Evolutionary conservation across 1,140 invertebrate genomes (phyloP).

Genomic region (Proales similis): DNA sequence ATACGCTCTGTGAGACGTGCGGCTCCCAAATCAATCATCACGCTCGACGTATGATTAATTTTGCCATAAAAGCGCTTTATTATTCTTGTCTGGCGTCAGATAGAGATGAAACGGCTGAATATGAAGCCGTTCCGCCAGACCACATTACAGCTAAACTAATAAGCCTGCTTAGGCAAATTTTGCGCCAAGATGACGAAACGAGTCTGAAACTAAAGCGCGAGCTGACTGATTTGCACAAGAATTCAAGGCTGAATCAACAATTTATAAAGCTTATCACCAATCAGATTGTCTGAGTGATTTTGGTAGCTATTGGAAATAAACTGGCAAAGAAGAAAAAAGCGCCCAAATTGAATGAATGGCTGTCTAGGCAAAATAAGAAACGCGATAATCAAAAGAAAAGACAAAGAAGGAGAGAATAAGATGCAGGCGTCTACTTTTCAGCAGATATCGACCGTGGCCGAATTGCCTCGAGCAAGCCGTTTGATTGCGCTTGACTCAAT

Average conservation of each 20-base stretch:
- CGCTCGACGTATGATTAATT: background rate
- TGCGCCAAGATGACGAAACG: conserved; percentile 19
- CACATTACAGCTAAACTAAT: conserved; percentile 1
- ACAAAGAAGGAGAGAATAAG: too few species aligned
- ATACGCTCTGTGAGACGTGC: background rate
- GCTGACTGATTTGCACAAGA: conserved; percentile 6
- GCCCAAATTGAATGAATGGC: background rate
- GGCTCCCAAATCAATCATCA: background rate
- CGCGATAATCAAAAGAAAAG: too few species aligned
- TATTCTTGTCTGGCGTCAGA: conserved; percentile 6
- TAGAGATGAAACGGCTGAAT: background rate
- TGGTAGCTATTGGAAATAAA: background rate
- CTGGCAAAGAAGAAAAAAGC: background rate
- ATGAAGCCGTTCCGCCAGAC: background rate
- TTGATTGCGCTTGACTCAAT: too few species aligned
- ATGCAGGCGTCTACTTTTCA: too few species aligned
- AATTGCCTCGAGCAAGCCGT: too few species aligned
- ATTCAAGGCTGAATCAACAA: conserved; percentile 3
- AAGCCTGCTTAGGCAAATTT: background rate
- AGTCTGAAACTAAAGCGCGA: background rate
- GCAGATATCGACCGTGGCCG: too few species aligned
- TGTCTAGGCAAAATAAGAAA: too few species aligned
- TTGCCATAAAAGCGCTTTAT: conserved; percentile 32
- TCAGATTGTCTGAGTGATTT: background rate
- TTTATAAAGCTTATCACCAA: conserved; percentile 1